Conservation (phyloP, 2,888 invertebrate genomes). For the Cistogaster globosa region DNA sequence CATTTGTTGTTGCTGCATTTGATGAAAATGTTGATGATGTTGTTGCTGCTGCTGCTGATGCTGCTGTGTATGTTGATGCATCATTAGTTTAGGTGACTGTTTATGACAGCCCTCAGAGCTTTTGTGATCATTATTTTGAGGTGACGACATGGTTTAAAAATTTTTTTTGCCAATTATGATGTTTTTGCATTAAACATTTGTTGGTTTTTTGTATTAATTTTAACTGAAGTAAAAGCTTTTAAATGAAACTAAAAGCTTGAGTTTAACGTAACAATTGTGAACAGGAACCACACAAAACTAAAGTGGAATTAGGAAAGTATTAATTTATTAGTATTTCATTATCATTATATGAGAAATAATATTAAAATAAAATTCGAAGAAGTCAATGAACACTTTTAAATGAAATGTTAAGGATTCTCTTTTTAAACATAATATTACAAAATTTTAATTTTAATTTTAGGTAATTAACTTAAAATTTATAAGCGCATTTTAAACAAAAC, state of each 20-base stretch:
- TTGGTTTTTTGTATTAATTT: neutral
- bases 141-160: slow-evolving; percentile 57
- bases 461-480: too few species aligned
- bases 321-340: neutral
- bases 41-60: slow-evolving; percentile 53
- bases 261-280: neutral
- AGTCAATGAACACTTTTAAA: too few species aligned
- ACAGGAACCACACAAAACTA: slow-evolving; percentile 60
- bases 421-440: too few species aligned
- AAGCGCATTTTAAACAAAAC: too few species aligned
- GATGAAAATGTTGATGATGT: slow-evolving; percentile 46
- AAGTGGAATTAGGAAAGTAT: neutral
- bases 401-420: too few species aligned
- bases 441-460: too few species aligned
- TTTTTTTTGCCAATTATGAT: slow-evolving; percentile 24
- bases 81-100: slow-evolving; percentile 37
- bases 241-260: neutral
- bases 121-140: slow-evolving; percentile 56
- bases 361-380: too few species aligned
- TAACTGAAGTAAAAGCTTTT: neutral
- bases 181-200: slow-evolving; percentile 29
- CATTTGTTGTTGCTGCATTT: slow-evolving; percentile 47
- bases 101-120: slow-evolving; percentile 61
- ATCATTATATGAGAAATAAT: neutral
- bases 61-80: slow-evolving; percentile 47